These are phyloP conservation scores for Standfussiana lucernea DNA, from an alignment of 2,888 invertebrate species.

Conservation along the genomic window DNA sequence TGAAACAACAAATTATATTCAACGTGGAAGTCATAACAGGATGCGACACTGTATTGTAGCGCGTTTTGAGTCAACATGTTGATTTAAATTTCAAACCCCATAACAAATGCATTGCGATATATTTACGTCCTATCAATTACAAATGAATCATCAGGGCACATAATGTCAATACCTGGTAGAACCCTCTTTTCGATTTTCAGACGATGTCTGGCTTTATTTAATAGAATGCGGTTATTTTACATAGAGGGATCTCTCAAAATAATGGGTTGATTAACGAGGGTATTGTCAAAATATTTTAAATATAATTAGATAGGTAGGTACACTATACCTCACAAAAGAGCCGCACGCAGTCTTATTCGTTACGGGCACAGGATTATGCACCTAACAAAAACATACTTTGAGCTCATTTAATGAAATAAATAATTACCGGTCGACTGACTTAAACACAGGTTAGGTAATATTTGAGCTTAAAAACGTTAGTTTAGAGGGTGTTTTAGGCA, in stretches of 20 bases:
- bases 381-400: slow-evolving; percentile 67
- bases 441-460: slow-evolving; percentile 32
- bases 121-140: slow-evolving; percentile 52
- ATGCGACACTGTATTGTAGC: slow-evolving; percentile 68
- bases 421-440: slow-evolving; percentile 36
- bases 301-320: slow-evolving; percentile 65
- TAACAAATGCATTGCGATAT: slow-evolving; percentile 47
- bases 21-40: slow-evolving; percentile 61
- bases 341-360: slow-evolving; percentile 78
- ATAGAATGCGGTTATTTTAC: slow-evolving; percentile 35
- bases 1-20: slow-evolving; percentile 68
- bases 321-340: slow-evolving; percentile 71
- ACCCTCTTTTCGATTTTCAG: slow-evolving; percentile 23
- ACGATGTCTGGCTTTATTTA: slow-evolving; percentile 19
- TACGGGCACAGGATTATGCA: slow-evolving; percentile 68
- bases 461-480: slow-evolving; percentile 46
- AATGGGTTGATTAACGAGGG: slow-evolving; percentile 45
- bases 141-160: slow-evolving; percentile 36
- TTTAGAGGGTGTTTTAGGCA: slow-evolving; percentile 36
- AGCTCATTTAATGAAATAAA: slow-evolving; percentile 56
- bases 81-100: slow-evolving; percentile 48
- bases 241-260: slow-evolving; percentile 48
- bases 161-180: slow-evolving; percentile 39
- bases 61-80: slow-evolving; percentile 56
- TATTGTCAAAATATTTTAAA: slow-evolving; percentile 67